Evolutionary conservation across 2,888 invertebrate genomes (phyloP).

Genomic region (Laothoe populi): DNA sequence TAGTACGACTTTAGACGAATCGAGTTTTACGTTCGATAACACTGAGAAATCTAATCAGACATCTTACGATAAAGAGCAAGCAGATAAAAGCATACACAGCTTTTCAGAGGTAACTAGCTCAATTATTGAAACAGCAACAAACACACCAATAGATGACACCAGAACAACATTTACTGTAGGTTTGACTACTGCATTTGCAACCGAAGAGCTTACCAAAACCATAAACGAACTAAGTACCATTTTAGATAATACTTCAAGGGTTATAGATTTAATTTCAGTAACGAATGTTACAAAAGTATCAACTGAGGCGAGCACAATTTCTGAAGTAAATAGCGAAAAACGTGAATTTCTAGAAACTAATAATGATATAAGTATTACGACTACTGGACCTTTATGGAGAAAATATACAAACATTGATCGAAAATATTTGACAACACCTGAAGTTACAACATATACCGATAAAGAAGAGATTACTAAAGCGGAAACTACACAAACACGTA

Average conservation of each 20-base stretch:
- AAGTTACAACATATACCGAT: slow-evolving; percentile 37
- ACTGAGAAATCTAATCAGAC: neutral
- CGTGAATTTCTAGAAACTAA: slow-evolving; percentile 4
- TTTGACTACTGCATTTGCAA: neutral
- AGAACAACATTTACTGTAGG: neutral
- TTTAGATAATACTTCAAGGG: slow-evolving; percentile 12
- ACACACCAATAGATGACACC: neutral
- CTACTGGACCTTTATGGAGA: slow-evolving; percentile 48
- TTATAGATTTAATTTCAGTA: slow-evolving; percentile 7
- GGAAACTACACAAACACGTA: slow-evolving; percentile 46
- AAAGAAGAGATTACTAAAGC: slow-evolving; percentile 46
- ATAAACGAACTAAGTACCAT: slow-evolving; percentile 16
- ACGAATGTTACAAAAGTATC: neutral
- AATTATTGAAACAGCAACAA: neutral
- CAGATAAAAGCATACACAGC: neutral
- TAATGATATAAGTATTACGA: slow-evolving; percentile 26
- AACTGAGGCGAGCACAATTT: neutral
- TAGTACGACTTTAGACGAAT: neutral
- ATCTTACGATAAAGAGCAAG: neutral
- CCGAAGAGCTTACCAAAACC: slow-evolving; percentile 13
- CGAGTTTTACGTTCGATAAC: neutral
- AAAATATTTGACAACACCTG: slow-evolving; percentile 42
- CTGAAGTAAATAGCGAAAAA: neutral
- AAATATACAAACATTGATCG: slow-evolving; percentile 57
- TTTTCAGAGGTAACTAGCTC: neutral